Evolutionary conservation across 2,113 vertebrate species (phyloP), one percentile per base, ranked within the genome.

Genomic region (Archocentrus centrarchus): DNA sequence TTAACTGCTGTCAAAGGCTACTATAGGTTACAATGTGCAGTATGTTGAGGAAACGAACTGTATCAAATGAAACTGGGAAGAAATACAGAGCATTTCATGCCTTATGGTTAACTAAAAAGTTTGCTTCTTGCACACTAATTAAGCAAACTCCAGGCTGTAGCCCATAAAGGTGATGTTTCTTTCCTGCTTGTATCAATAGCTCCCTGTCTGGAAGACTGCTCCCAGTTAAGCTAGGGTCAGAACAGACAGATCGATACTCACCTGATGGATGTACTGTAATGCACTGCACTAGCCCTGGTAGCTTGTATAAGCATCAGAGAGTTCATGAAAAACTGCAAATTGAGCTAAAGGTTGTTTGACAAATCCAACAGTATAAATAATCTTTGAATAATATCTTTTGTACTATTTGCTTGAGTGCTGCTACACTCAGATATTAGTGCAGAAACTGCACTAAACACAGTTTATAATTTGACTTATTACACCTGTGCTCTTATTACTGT

Each of bases 391-490:
- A 73, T n/a, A 55, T 55, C 30, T 18, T 73, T 32, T 73, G 27
- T 27, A 2, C 62, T 30, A 20, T 39, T 30, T 50, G 32, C 63
- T 13, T 8, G 35, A 44, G 7, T 3, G 13, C 9, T 64, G 50
- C 24, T 73, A 27, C 30, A 73, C 47, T 35, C 47, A 73, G 41
- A 61, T 17, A 7, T 35, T 24, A 10, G 35, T 57, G 58, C 24
- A 14, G 55, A 79, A 60, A 55, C 8, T 17, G 13, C 61, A 70
- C 32, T 11, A 15, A 14, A 73, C 20, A 55, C 24, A 20, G 24
- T 70, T 70, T 41, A 27, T 30, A 66, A 73, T 66, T 10, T 39
- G 78, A 62, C 60, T 70, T 50, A 50, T 24, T 70, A 82, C 44
- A 76, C 35, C 59, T 77, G 35, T 20, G 32, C 7, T 59, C 6